A percentile compares a stretch with the other conserved stretches of the same genome.
Evolutionary conservation across 2,113 vertebrate species (phyloP).

Genomic region (Cololabis saira): DNA sequence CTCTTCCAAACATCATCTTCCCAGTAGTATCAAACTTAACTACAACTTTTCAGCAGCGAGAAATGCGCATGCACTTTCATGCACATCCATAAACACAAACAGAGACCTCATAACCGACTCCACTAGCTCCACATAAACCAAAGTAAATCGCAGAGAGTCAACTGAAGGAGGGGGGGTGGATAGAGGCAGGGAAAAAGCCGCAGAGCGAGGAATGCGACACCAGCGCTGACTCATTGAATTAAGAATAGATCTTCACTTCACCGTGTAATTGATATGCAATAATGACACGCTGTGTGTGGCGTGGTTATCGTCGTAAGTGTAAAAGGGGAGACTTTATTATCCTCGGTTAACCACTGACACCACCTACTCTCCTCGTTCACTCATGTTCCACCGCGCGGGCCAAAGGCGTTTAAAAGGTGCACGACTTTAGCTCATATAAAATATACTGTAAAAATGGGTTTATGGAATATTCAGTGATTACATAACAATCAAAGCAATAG

Average conservation of each 20-base stretch:
- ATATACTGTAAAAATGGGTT: neutral
- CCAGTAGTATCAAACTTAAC: conserved; percentile 16
- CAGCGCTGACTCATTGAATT: conserved; percentile 72
- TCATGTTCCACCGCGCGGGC: neutral
- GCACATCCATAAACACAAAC: conserved; percentile 13
- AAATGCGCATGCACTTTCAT: neutral
- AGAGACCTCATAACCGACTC: conserved; percentile 19
- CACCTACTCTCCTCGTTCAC: conserved; percentile 14
- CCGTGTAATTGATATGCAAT: conserved; percentile 73
- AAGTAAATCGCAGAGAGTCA: conserved; percentile 41
- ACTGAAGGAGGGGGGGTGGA: conserved; percentile 3
- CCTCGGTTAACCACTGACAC: neutral
- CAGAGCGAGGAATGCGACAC: conserved; percentile 59
- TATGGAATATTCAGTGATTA: conserved; percentile 4
- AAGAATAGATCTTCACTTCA: conserved; percentile 70
- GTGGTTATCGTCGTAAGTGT: conserved; percentile 4
- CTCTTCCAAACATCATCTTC: neutral
- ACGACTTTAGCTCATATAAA: neutral
- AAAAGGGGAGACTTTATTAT: conserved; percentile 6
- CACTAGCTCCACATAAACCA: conserved; percentile 20
- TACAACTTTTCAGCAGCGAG: neutral
- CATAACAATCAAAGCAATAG: conserved; percentile 20
- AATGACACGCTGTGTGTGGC: conserved; percentile 54
- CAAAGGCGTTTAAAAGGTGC: conserved; percentile 22
- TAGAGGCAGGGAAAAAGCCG: conserved; percentile 21